Base-by-base conservation (phyloP, 2,888 invertebrate genomes). In the Iphiclides podalirius region DNA sequence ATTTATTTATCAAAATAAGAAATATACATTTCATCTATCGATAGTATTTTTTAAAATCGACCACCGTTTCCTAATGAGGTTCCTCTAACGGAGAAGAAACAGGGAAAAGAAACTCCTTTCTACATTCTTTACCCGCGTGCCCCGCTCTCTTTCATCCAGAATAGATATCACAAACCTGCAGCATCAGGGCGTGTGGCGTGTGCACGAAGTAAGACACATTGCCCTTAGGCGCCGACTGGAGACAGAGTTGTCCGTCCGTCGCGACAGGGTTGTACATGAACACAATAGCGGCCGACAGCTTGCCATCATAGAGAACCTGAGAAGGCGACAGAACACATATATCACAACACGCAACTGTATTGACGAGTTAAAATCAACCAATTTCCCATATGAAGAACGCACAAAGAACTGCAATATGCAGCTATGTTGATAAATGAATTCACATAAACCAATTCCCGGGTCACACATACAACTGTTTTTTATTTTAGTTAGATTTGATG, bases 211-310 rank as follows among this genome's bases (percentile, higher is more conserved):
- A 98, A 60, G 98, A 96, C 67, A 95, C 92, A 86, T 98, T 98
- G 75, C 97, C 97, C 90, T 98, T 99, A 48, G 99, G 98, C 63
- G 98, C 97, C 40, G 98, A 98, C 90, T 99, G 98, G 62, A 99
- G 92, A 89, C 99, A 99, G 57, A 99, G 92, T 89, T 99, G 99
- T 60, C 98, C 97, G 88, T 99, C 99, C 59, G 99, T 99, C 57
- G 99, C 99, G 69, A 99, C 98, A 55, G 99, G 99, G 89, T 99
- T 99, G 92, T 99, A 99, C 96, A 99, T 98, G 90, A 99, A 99
- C 74, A 99, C 97, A 78, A 99, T 96, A 60, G 96, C 96, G 69
- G 94, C 95, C 55, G 98, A 98, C 75, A 99, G 90, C 88, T 98
- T 98, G 57, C 98, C 99, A 88, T 99, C 99, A 89, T 99, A 99